These are phyloP conservation scores for Phymorhynchus buccinoides DNA, from an alignment of 1,140 invertebrate genomes.

Conservation along the genomic window DNA sequence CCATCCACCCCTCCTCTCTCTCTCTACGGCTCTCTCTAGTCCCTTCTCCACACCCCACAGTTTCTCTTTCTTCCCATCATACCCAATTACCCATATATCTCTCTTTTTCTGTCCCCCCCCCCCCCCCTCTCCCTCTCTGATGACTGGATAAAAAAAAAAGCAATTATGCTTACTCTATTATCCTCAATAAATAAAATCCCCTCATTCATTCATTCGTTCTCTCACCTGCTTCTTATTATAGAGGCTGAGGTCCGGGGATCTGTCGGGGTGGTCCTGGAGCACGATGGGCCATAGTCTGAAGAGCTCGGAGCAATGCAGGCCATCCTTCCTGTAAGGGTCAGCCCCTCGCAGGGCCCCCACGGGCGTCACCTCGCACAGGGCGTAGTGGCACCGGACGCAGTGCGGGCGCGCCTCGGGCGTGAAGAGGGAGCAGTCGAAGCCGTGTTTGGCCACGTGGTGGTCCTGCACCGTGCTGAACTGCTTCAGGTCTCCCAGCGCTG, in stretches of 20 bases:
- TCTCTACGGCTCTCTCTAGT: too few species aligned
- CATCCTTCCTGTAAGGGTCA: conserved; percentile 66
- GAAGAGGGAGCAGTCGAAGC: conserved; percentile 63
- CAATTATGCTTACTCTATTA: background rate
- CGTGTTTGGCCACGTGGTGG: conserved; percentile 63
- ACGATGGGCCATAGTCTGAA: conserved; percentile 68
- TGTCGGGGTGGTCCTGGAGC: conserved; percentile 56
- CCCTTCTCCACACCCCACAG: too few species aligned
- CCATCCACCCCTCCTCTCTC: too few species aligned
- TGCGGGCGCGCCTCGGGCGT: conserved; percentile 59
- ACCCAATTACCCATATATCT: too few species aligned
- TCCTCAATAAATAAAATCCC: too few species aligned
- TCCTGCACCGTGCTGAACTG: conserved; percentile 54
- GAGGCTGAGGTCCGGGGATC: conserved; percentile 59
- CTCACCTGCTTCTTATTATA: conserved; percentile 47
- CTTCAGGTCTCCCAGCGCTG: conserved; percentile 66
- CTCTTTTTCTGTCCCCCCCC: too few species aligned
- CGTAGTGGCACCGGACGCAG: conserved; percentile 62
- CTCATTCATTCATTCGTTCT: background rate
- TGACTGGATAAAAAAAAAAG: too few species aligned
- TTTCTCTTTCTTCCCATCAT: too few species aligned
- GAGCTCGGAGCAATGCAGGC: conserved; percentile 56
- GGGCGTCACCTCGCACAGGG: conserved; percentile 60
- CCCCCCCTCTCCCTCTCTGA: background rate
- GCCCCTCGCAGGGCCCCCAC: conserved; percentile 54